Conservation (phyloP, 2,797 vertebrate genomes). For the Hypotaenidia okinawae region DNA sequence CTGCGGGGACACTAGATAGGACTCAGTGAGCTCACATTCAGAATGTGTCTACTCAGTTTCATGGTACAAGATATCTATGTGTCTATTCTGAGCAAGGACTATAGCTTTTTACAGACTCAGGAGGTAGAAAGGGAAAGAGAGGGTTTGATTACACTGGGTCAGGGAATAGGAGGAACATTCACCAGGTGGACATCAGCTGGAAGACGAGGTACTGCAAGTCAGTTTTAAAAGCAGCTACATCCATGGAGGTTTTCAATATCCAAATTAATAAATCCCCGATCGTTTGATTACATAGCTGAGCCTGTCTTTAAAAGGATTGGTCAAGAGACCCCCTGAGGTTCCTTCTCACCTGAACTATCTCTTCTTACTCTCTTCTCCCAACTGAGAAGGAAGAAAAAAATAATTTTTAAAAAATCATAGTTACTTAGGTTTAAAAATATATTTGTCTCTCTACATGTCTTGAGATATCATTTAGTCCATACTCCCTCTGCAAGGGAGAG, state of each 20-base stretch:
- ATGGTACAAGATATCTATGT: neutral
- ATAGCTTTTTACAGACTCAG: neutral
- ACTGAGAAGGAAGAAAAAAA: fast-evolving
- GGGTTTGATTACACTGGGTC: fast-evolving
- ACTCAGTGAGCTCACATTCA: neutral
- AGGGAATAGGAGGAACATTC: neutral
- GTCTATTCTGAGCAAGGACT: neutral
- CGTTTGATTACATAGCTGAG: neutral
- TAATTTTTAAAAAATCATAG: too few relatives aligned
- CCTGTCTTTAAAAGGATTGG: neutral
- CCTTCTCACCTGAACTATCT: neutral
- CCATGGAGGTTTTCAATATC: neutral
- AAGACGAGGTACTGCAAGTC: neutral
- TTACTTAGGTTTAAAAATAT: neutral
- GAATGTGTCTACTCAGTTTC: neutral
- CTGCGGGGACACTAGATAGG: neutral
- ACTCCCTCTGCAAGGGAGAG: neutral
- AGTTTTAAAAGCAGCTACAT: neutral
- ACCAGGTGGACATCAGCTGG: neutral
- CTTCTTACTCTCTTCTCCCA: neutral
- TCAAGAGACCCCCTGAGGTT: neutral
- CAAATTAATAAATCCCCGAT: neutral
- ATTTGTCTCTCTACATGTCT: neutral
- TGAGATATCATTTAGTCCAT: neutral
- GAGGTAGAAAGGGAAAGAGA: neutral